Percentiles rank a stretch among this genome's conserved stretches.
phyloP scores from a whole-genome alignment of 2,888 invertebrate genomes.

The Aporophyla lueneburgensis region DNA sequence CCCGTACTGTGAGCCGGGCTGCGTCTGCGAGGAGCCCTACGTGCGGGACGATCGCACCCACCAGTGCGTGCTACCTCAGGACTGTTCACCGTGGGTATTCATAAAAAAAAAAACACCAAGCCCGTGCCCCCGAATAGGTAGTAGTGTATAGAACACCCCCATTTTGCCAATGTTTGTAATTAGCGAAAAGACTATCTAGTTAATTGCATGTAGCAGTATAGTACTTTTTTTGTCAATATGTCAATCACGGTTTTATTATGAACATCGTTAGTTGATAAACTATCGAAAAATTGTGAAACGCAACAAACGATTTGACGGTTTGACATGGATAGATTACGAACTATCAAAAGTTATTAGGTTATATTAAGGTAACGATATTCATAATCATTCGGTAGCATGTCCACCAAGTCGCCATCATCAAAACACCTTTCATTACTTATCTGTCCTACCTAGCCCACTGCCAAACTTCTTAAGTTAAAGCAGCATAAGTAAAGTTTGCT shows the following conservation, averaged over 20 bases:
- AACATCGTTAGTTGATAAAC: too few relatives aligned
- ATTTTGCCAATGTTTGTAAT: too few relatives aligned
- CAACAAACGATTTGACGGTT: too few relatives aligned
- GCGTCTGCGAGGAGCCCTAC: constrained; percentile 87
- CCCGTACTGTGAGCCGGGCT: constrained; percentile 88
- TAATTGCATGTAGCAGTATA: neutral
- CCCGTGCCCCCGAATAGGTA: neutral
- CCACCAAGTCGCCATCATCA: neutral
- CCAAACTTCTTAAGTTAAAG: neutral
- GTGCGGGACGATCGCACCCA: constrained; percentile 87
- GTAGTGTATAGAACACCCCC: neutral
- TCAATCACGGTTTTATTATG: too few relatives aligned
- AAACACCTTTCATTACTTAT: neutral
- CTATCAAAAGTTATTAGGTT: too few relatives aligned
- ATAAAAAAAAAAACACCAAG: neutral
- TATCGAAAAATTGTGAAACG: too few relatives aligned
- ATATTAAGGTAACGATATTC: too few relatives aligned
- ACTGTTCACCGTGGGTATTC: constrained; percentile 85
- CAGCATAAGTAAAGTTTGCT: neutral
- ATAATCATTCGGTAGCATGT: neutral
- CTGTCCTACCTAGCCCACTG: neutral
- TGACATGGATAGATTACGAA: too few relatives aligned
- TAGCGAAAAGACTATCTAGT: neutral
- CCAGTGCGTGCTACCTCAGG: constrained; percentile 86
- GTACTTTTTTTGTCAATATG: neutral